Evolutionary conservation across 2,888 invertebrate species (phyloP).

Genomic region (Liposcelis brunnea): DNA sequence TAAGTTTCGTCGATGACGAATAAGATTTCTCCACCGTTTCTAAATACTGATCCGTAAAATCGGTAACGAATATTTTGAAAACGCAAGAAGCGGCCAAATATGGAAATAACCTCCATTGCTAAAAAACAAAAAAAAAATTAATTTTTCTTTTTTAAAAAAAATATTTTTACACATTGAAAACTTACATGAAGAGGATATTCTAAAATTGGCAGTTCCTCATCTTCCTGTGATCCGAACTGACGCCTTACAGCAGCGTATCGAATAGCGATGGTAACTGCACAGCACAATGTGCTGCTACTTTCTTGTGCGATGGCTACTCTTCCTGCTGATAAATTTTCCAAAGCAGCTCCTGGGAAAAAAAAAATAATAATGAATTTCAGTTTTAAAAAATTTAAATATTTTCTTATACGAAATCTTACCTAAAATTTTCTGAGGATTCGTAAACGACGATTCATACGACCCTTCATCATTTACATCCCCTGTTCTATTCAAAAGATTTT

Average conservation of each 20-base stretch:
- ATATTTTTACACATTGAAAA: constrained; percentile 9
- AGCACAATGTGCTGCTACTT: constrained; percentile 33
- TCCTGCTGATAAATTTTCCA: constrained; percentile 68
- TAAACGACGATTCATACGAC: constrained; percentile 58
- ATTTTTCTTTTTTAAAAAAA: background rate
- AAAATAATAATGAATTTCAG: constrained; percentile 9
- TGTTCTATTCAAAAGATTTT: constrained; percentile 61
- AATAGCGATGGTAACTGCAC: constrained; percentile 66
- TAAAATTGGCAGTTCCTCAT: constrained; percentile 63
- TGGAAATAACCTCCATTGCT: constrained; percentile 66
- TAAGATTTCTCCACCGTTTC: constrained; percentile 48
- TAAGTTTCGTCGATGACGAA: constrained; percentile 24
- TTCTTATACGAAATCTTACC: constrained; percentile 30
- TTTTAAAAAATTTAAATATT: background rate
- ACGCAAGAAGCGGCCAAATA: constrained; percentile 51
- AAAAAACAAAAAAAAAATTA: constrained; percentile 17
- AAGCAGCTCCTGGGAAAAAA: constrained; percentile 35
- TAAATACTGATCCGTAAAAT: constrained; percentile 46
- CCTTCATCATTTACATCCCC: constrained; percentile 77
- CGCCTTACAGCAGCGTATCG: constrained; percentile 71
- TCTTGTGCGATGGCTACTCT: constrained; percentile 55
- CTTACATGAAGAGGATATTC: constrained; percentile 79
- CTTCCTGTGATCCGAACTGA: constrained; percentile 68
- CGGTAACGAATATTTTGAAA: constrained; percentile 44
- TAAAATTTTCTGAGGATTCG: constrained; percentile 67